phyloP scores from a whole-genome alignment of 2,113 vertebrate species.

The Scalopus aquaticus region DNA sequence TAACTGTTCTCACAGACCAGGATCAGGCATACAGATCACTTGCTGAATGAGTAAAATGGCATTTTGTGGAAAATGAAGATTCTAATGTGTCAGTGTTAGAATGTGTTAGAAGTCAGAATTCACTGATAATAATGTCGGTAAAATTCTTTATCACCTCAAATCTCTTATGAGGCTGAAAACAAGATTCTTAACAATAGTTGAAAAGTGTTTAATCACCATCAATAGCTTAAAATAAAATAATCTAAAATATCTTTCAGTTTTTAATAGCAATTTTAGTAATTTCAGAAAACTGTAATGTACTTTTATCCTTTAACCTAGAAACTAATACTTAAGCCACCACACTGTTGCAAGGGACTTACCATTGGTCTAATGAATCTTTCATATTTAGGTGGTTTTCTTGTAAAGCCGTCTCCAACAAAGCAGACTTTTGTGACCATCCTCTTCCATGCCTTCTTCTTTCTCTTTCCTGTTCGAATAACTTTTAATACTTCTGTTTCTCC shows the following conservation, averaged over 20 bases:
- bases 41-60: slow-evolving; percentile 3
- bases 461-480: slow-evolving; percentile 96
- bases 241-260: background rate
- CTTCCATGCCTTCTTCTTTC: slow-evolving; percentile 99
- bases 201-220: background rate
- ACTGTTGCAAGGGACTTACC: slow-evolving; percentile 85
- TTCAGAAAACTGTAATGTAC: background rate
- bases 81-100: background rate
- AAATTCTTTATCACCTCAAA: slow-evolving; percentile 10
- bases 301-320: background rate
- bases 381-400: slow-evolving; percentile 97
- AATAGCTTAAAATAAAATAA: background rate
- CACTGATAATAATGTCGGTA: background rate
- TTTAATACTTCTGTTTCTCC: slow-evolving; percentile 98
- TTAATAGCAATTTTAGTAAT: background rate
- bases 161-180: background rate
- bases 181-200: background rate
- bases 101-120: slow-evolving; percentile 29
- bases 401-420: slow-evolving; percentile 98
- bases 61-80: slow-evolving; percentile 3
- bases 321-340: background rate
- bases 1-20: background rate
- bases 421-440: slow-evolving; percentile 99
- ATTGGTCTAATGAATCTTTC: slow-evolving; percentile 98
- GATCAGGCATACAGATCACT: background rate